Conservation (phyloP, 2,888 invertebrate species). For the Andrena praecox region DNA sequence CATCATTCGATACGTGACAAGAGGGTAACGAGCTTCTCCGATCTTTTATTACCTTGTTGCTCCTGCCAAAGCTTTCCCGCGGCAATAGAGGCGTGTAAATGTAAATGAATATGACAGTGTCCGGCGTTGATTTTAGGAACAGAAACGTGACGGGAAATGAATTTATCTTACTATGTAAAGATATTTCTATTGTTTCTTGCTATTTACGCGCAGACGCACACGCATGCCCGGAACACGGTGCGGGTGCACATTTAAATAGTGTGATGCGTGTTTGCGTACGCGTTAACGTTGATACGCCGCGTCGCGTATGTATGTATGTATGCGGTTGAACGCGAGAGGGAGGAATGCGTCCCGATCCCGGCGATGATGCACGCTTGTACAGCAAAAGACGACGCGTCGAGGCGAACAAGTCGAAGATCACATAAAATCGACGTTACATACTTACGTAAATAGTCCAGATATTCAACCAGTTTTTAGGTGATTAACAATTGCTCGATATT, state of each 20-base stretch:
- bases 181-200: slow-evolving; percentile 10
- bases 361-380: too few relatives aligned
- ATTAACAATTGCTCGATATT: background rate
- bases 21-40: background rate
- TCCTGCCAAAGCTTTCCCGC: background rate
- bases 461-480: slow-evolving; percentile 3
- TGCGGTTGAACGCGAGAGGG: background rate
- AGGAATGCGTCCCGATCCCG: too few relatives aligned
- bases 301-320: background rate
- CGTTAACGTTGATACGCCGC: too few relatives aligned
- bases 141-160: slow-evolving; percentile 22
- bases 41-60: slow-evolving; percentile 3
- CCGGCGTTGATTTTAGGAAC: slow-evolving; percentile 16
- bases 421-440: background rate
- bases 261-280: too few relatives aligned
- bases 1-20: background rate
- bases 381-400: background rate
- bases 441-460: background rate
- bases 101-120: slow-evolving; percentile 13
- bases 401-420: slow-evolving; percentile 2
- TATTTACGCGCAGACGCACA: background rate
- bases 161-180: slow-evolving; percentile 8
- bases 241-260: background rate
- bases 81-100: background rate
- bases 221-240: background rate